phyloP scores from a whole-genome alignment of 2,888 invertebrate genomes.

The Scaptomyza tumidula region DNA sequence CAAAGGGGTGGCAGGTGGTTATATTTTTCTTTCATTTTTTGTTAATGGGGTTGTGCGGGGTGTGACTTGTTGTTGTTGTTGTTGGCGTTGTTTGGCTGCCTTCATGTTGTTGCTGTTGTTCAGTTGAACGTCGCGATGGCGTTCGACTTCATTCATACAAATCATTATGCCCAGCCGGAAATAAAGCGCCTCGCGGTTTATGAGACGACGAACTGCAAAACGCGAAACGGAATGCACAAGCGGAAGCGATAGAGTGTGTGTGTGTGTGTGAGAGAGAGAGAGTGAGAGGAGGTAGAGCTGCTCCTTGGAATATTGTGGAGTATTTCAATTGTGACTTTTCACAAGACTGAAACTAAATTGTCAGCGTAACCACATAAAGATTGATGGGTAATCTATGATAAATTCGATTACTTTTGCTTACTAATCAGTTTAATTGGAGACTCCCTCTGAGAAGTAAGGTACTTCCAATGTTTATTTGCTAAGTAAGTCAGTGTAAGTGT shows the following conservation, averaged over 20 bases:
- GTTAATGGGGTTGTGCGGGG: neutral
- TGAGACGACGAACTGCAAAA: conserved; percentile 44
- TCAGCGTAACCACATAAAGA: neutral
- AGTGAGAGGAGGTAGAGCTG: neutral
- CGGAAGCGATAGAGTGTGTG: conserved; percentile 15
- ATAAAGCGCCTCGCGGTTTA: conserved; percentile 70
- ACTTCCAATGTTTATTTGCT: too few species aligned
- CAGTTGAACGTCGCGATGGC: conserved; percentile 59
- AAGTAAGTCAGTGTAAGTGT: neutral
- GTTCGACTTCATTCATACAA: conserved; percentile 68
- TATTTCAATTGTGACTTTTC: conserved; percentile 39
- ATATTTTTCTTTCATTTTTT: neutral
- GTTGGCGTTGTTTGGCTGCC: neutral
- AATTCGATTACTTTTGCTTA: neutral
- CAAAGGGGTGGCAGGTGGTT: neutral
- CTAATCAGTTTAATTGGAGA: neutral
- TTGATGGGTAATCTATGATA: neutral
- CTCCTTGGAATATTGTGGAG: conserved; percentile 5
- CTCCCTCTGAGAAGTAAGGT: too few species aligned
- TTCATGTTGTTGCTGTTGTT: conserved; percentile 28
- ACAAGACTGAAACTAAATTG: neutral
- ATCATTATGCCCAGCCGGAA: conserved; percentile 74
- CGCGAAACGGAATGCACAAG: conserved; percentile 14
- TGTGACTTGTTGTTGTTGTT: conserved; percentile 18
- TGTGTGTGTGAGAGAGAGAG: neutral